These are phyloP conservation scores for Agrotis puta DNA, from an alignment of 2,888 invertebrate species.

Conservation along the genomic window DNA sequence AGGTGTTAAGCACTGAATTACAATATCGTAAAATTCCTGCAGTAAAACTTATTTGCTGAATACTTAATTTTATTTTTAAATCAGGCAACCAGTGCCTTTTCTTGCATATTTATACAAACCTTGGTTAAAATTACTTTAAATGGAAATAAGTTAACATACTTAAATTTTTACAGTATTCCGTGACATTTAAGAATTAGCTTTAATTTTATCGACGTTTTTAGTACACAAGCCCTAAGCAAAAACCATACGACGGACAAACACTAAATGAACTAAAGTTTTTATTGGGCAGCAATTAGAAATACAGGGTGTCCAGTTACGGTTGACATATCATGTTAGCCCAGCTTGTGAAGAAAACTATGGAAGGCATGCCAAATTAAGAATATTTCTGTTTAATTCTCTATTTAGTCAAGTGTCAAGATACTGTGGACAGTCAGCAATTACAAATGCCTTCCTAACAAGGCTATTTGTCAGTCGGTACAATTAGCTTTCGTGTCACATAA, in stretches of 20 bases:
- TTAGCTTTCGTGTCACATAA: constrained; percentile 61
- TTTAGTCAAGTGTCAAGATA: constrained; percentile 30
- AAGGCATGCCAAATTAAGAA: neutral
- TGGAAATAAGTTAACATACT: neutral
- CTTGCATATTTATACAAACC: neutral
- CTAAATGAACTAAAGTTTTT: constrained; percentile 39
- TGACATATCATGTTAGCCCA: neutral
- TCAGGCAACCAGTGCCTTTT: neutral
- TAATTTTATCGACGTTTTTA: constrained; percentile 2
- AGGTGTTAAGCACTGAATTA: constrained; percentile 15
- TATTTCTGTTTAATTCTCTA: constrained; percentile 8
- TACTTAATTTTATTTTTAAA: constrained; percentile 1
- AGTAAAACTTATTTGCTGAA: constrained; percentile 1
- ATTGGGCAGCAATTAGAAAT: constrained; percentile 38
- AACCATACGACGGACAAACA: neutral
- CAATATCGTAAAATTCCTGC: neutral
- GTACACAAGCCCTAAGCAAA: neutral
- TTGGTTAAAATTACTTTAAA: constrained; percentile 4
- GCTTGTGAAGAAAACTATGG: constrained; percentile 6
- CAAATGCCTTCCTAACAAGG: constrained; percentile 60
- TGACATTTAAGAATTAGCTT: neutral
- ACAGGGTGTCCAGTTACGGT: constrained; percentile 23
- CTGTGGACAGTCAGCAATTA: constrained; percentile 42
- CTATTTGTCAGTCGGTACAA: constrained; percentile 64
- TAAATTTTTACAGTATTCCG: constrained; percentile 6